Evolutionary conservation across 2,113 vertebrate species (phyloP).

Genomic region (Thermophis baileyi): DNA sequence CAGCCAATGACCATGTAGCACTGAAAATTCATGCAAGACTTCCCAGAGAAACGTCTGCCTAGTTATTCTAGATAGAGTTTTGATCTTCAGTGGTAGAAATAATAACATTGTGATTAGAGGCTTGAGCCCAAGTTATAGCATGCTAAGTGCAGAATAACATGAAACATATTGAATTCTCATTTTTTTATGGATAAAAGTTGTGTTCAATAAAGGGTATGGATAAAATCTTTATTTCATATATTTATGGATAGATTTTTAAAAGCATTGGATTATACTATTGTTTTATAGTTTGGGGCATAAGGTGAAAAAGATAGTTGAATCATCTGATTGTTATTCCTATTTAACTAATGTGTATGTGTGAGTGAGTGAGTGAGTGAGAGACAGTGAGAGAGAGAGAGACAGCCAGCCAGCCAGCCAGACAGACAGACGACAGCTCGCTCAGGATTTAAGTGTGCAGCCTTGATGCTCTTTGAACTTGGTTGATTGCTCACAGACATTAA

Average conservation of each 20-base stretch:
- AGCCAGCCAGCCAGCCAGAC: no score
- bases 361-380: no score
- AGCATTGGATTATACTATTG: conserved; percentile 21
- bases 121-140: not conserved
- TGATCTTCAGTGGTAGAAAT: not conserved
- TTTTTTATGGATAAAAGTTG: conserved; percentile 15
- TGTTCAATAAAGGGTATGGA: conserved; percentile 13
- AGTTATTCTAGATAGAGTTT: not conserved
- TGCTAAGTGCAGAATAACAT: not conserved
- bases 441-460: not conserved
- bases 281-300: conserved; percentile 47
- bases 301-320: conserved; percentile 23
- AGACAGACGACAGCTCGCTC: not conserved
- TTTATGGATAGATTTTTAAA: conserved; percentile 37
- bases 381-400: no score
- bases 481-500: not conserved
- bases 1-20: not conserved
- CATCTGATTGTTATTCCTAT: not conserved
- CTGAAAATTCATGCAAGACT: not conserved
- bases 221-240: conserved; percentile 50
- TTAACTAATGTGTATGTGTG: not conserved
- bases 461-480: not conserved
- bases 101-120: not conserved
- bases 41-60: not conserved
- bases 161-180: not conserved